Evolutionary conservation across 2,888 invertebrate species (phyloP).

Genomic region (Celastrina argiolus): DNA sequence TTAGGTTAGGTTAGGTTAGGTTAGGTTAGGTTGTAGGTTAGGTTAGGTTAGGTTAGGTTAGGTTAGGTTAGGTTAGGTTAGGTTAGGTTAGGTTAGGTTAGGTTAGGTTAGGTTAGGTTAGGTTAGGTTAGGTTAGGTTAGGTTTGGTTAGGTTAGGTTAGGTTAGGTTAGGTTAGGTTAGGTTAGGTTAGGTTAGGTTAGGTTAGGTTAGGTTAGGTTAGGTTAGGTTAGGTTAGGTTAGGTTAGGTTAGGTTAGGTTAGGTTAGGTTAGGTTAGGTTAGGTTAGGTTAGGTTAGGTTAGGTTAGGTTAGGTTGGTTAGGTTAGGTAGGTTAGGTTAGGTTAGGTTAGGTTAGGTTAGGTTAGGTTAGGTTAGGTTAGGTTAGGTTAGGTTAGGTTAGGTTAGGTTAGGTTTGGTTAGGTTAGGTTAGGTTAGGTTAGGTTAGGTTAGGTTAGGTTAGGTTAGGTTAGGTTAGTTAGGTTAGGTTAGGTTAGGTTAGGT

Average conservation of each 20-base stretch:
- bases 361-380: slow-evolving; percentile 26
- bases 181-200: slow-evolving; percentile 24
- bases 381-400: slow-evolving; percentile 31
- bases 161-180: slow-evolving; percentile 27
- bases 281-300: slow-evolving; percentile 26
- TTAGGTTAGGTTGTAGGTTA: no score
- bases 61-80: no score
- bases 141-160: slow-evolving; percentile 26
- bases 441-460: slow-evolving; percentile 32
- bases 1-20: no score
- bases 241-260: slow-evolving; percentile 26
- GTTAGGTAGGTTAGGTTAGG: no score
- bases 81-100: no score
- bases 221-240: slow-evolving; percentile 27
- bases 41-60: no score
- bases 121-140: slow-evolving; percentile 19
- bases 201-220: slow-evolving; percentile 25
- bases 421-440: slow-evolving; percentile 28
- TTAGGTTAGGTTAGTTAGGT: slow-evolving; percentile 34
- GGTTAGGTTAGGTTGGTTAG: slow-evolving; percentile 13
- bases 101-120: slow-evolving; percentile 9
- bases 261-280: slow-evolving; percentile 26
- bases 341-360: slow-evolving; percentile 26
- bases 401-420: slow-evolving; percentile 29
- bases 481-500: slow-evolving; percentile 29